Percentiles rank a stretch among this genome's conserved stretches.
Evolutionary conservation across 2,888 invertebrate species (phyloP).

Genomic region (Agonopterix arenella): DNA sequence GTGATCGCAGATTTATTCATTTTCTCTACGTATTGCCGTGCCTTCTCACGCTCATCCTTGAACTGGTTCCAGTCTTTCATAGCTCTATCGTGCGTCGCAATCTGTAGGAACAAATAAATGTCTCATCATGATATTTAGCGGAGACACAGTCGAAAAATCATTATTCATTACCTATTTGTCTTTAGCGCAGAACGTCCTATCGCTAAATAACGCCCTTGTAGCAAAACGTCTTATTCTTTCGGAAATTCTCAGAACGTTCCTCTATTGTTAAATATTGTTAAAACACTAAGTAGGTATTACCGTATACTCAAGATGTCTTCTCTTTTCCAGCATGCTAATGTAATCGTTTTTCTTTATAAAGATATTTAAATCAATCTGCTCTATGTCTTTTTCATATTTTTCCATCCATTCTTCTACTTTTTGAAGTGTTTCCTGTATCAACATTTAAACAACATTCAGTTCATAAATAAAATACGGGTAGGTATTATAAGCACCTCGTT

Average conservation of each 20-base stretch:
- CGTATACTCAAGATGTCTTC: slow-evolving; percentile 34
- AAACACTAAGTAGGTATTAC: slow-evolving; percentile 19
- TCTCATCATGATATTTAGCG: too few relatives aligned
- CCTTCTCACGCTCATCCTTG: slow-evolving; percentile 48
- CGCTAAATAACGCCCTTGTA: too few relatives aligned
- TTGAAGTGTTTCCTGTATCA: slow-evolving; percentile 44
- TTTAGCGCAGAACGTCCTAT: not conserved
- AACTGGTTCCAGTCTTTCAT: slow-evolving; percentile 48
- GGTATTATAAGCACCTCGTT: not conserved
- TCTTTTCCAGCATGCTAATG: slow-evolving; percentile 30
- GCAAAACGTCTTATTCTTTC: too few relatives aligned
- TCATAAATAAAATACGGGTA: not conserved
- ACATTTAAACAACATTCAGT: not conserved
- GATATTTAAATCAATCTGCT: slow-evolving; percentile 49
- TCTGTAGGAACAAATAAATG: slow-evolving; percentile 23
- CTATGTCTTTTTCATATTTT: slow-evolving; percentile 57
- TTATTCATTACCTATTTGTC: too few relatives aligned
- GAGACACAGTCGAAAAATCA: too few relatives aligned
- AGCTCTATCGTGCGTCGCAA: slow-evolving; percentile 31
- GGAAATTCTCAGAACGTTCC: not conserved
- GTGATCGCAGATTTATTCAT: slow-evolving; percentile 48
- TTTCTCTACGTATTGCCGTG: slow-evolving; percentile 36
- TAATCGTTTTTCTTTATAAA: slow-evolving; percentile 50
- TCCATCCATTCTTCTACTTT: slow-evolving; percentile 55
- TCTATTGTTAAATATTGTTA: not conserved